These are phyloP conservation scores for Ochropleura leucogaster DNA, from an alignment of 2,888 invertebrate genomes.

Conservation along the genomic window DNA sequence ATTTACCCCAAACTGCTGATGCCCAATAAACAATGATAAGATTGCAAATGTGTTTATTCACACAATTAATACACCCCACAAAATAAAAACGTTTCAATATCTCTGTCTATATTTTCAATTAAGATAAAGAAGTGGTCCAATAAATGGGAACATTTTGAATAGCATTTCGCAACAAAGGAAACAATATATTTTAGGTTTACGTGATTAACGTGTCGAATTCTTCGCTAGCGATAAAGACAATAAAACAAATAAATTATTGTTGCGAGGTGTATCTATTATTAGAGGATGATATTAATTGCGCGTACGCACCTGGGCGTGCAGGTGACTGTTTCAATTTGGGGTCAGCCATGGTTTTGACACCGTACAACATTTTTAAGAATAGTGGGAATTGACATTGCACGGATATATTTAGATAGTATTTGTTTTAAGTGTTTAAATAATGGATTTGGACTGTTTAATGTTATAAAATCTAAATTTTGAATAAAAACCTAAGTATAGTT, in stretches of 20 bases:
- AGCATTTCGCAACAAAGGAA: conserved; percentile 77
- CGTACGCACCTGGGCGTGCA: conserved; percentile 87
- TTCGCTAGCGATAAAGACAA: conserved; percentile 75
- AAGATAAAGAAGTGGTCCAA: conserved; percentile 79
- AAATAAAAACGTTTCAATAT: conserved; percentile 71
- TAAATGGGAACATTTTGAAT: conserved; percentile 72
- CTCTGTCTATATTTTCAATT: conserved; percentile 77
- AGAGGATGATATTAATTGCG: conserved; percentile 87
- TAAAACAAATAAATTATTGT: conserved; percentile 82
- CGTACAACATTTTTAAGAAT: conserved; percentile 72
- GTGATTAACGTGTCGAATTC: conserved; percentile 71
- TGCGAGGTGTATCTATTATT: conserved; percentile 81
- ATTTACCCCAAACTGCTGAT: conserved; percentile 72
- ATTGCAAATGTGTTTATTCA: conserved; percentile 80
- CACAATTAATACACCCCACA: conserved; percentile 78
- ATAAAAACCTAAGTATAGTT: not conserved
- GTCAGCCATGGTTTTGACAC: conserved; percentile 85
- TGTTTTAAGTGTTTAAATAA: conserved; percentile 23
- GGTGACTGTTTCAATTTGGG: conserved; percentile 86
- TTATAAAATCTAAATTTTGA: not conserved
- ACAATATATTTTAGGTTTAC: conserved; percentile 74
- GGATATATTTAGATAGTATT: conserved; percentile 33
- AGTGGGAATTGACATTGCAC: conserved; percentile 78
- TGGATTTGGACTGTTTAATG: not conserved
- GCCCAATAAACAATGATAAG: conserved; percentile 80